Conservation (phyloP, 2,888 invertebrate species). For the Chymomyza procnemis region DNA sequence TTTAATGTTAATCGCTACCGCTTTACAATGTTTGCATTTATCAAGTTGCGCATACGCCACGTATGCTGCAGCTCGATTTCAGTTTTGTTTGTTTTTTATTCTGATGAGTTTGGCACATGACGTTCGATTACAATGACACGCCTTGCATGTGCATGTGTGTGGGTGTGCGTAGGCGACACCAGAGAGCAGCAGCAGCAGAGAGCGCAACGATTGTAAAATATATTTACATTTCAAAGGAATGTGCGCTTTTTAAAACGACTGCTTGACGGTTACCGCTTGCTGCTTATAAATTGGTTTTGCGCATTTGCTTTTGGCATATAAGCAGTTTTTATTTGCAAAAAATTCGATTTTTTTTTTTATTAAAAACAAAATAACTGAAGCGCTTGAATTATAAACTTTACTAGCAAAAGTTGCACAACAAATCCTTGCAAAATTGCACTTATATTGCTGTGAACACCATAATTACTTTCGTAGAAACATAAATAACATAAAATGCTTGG, state of each 20-base stretch:
- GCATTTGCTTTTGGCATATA: not conserved
- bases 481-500: no score
- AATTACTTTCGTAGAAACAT: no score
- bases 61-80: not conserved
- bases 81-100: not conserved
- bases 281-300: not conserved
- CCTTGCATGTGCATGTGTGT: not conserved
- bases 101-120: not conserved
- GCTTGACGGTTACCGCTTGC: not conserved
- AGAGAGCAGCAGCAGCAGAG: not conserved
- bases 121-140: not conserved
- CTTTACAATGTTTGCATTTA: slow-evolving; percentile 2
- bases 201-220: not conserved
- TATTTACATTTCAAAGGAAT: not conserved
- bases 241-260: not conserved
- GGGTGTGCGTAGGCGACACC: not conserved
- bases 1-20: slow-evolving; percentile 22
- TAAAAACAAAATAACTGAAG: no score
- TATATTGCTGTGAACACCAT: no score
- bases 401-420: no score
- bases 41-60: slow-evolving; percentile 8
- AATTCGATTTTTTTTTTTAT: no score
- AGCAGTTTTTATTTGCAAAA: no score
- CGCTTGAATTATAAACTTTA: no score
- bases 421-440: no score